Evolutionary conservation across 2,888 invertebrate species (phyloP), one percentile per base, ranked within the genome.

Genomic region (Unio pictorum): DNA sequence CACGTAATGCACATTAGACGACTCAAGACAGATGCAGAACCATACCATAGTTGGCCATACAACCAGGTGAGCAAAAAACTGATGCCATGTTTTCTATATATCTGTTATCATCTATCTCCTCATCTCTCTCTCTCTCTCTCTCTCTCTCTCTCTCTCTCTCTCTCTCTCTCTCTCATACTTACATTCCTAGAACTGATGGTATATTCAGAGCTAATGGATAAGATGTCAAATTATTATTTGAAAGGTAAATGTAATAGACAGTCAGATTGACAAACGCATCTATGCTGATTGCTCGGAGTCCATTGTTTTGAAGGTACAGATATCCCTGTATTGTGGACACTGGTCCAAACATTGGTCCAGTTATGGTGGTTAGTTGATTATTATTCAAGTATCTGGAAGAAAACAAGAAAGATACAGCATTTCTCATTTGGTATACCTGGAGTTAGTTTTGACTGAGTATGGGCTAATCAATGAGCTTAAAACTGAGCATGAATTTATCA

Each of bases 221-320:
- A 17, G 64, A n/a, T 20, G 68, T 69, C 7, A 76, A 55, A 0
- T 20, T 55, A 67, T 84, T 84, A 62, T 74, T 68, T n/a, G 62
- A 18, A 0, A 84, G 62, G 20, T 61, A 57, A 1, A 83, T 58
- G 30, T 73, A 62, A 1, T 60, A 55, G 11, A 81, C 30, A 7
- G 57, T 72, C 15, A 80, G 66, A 58, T 81, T 73, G 61, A 78
- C 69, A 61, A 84, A 81, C 62, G 81, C 83, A 45, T 78, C 75
- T 18, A 66, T 75, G 54, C 69, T 73, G 4, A 84, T 30, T 7
- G 59, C 61, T 0, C 78, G 71, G 67, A 84, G 55, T 15, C 66
- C 57, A 67, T 83, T 83, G 55, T 73, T 64, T 34, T 62, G 66
- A 0, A 83, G 34, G 30, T 55, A 54, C 3, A 76, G 28, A n/a